These are phyloP conservation scores for Allolobophora icterica DNA, from an alignment of 2,888 invertebrate genomes.

Conservation along the genomic window DNA sequence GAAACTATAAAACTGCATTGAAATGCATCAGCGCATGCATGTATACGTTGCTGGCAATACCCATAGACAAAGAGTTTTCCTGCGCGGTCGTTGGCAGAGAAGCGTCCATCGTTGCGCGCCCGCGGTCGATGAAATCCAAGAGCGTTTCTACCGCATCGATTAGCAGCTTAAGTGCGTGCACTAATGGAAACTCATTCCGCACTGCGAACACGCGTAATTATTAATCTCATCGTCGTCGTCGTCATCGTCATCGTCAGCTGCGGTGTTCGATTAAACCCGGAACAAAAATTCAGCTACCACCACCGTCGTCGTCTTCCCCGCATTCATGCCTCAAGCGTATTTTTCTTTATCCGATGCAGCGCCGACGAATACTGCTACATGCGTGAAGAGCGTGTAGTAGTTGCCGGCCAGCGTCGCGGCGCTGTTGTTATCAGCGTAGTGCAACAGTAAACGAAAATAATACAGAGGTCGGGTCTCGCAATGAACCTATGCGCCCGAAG, in stretches of 20 bases:
- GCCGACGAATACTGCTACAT: background rate
- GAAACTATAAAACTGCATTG: background rate
- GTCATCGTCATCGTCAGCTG: background rate
- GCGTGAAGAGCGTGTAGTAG: background rate
- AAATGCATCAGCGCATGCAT: background rate
- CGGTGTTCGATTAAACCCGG: background rate
- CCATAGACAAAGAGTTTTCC: background rate
- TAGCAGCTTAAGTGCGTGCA: background rate
- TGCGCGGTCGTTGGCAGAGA: background rate
- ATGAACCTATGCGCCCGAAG: background rate
- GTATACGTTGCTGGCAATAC: background rate
- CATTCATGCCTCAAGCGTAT: background rate
- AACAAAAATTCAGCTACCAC: background rate
- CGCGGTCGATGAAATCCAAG: slow-evolving; percentile 17
- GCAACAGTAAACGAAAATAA: slow-evolving; percentile 3
- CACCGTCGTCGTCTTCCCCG: background rate
- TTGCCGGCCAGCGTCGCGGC: background rate
- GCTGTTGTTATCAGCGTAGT: background rate
- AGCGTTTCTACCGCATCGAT: background rate
- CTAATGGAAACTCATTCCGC: slow-evolving; percentile 17
- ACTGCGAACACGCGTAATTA: slow-evolving; percentile 10
- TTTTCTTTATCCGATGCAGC: background rate
- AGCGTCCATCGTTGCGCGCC: background rate
- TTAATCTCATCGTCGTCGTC: slow-evolving; percentile 4
- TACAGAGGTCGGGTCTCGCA: background rate